phyloP scores from a whole-genome alignment of 1,140 invertebrate species.

The Antheraea pernyi region DNA sequence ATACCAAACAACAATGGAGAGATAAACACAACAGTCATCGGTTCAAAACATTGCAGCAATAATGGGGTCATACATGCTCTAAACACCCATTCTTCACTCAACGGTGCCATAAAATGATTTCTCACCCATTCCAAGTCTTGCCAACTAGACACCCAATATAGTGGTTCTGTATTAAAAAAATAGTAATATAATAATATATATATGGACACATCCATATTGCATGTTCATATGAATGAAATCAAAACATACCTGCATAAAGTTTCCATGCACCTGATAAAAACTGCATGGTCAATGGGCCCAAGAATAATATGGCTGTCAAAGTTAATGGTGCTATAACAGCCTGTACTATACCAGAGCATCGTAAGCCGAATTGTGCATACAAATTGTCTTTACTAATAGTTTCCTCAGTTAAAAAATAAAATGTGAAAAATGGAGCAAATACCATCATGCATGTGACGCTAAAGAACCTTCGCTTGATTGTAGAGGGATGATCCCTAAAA shows the following conservation, averaged over 20 bases:
- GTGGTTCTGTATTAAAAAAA: constrained; percentile 80
- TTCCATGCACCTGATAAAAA: constrained; percentile 84
- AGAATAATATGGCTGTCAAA: constrained; percentile 91
- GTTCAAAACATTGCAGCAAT: constrained; percentile 90
- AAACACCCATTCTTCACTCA: constrained; percentile 97
- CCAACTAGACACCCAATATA: constrained; percentile 86
- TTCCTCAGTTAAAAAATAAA: constrained; percentile 83
- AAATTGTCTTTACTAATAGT: constrained; percentile 82
- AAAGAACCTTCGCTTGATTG: constrained; percentile 92
- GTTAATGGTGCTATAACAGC: constrained; percentile 88
- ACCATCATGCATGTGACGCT: constrained; percentile 91
- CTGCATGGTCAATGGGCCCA: constrained; percentile 90
- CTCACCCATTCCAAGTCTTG: constrained; percentile 91
- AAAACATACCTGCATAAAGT: constrained; percentile 83
- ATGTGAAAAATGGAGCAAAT: constrained; percentile 88
- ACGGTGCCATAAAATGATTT: constrained; percentile 93
- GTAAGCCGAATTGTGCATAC: constrained; percentile 87
- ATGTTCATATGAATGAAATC: neutral
- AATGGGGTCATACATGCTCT: constrained; percentile 96
- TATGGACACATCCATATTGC: neutral
- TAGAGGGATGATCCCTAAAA: constrained; percentile 90
- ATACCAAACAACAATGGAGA: constrained; percentile 96
- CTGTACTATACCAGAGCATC: constrained; percentile 85
- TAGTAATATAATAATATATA: too few species aligned
- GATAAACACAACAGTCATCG: constrained; percentile 87